These are phyloP conservation scores for Sebastes hopkinsi DNA, from an alignment of 2,797 vertebrate genomes.

Conservation along the genomic window DNA sequence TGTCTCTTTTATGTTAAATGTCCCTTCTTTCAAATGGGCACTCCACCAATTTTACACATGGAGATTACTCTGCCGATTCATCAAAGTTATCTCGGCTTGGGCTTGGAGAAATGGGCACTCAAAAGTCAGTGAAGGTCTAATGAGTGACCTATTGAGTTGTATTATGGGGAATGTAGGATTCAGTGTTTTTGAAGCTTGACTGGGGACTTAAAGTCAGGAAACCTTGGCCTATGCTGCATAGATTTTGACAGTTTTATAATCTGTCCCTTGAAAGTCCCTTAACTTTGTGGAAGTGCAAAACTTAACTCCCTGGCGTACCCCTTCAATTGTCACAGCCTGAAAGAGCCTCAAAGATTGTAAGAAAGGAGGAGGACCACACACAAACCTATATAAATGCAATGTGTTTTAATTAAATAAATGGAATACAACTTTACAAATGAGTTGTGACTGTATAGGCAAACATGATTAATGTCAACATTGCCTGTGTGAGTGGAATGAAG, in stretches of 20 bases:
- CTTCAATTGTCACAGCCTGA: not conserved
- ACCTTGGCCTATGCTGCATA: not conserved
- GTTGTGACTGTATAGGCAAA: not conserved
- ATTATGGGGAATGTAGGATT: not conserved
- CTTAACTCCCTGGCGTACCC: not conserved
- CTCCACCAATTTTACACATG: no score
- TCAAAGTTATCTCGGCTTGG: no score
- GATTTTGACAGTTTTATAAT: not conserved
- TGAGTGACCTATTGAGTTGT: not conserved
- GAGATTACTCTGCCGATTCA: no score
- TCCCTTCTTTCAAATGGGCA: no score
- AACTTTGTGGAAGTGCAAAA: not conserved
- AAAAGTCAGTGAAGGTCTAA: not conserved
- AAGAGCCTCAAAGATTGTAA: not conserved
- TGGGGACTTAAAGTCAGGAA: not conserved
- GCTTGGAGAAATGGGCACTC: not conserved
- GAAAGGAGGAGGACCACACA: not conserved
- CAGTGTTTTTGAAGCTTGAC: not conserved
- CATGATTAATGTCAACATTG: no score
- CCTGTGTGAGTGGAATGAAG: not conserved
- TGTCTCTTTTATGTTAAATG: no score
- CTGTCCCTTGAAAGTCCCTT: not conserved
- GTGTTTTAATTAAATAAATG: not conserved
- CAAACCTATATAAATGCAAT: not conserved
- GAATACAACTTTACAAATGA: not conserved